These are phyloP conservation scores for Otis tarda DNA, from an alignment of 2,113 vertebrate genomes.

Conservation along the genomic window DNA sequence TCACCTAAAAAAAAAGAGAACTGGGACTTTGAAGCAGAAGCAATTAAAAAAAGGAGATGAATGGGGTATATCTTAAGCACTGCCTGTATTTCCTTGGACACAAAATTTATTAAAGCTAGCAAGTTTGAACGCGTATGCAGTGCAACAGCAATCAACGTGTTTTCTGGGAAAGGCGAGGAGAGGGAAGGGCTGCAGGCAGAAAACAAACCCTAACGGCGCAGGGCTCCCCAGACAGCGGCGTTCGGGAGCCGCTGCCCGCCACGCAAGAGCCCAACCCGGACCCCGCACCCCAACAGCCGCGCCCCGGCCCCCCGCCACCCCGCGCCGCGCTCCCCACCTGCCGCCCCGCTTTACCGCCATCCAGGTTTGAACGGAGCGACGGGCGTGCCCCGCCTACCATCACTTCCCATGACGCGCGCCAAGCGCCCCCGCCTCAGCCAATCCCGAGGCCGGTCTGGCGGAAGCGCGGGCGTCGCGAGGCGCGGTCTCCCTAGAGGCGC, in stretches of 20 bases:
- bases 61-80: rapidly evolving
- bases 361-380: constrained; percentile 11
- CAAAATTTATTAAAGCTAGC: background rate
- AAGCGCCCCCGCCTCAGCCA: background rate
- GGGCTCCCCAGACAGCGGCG: background rate
- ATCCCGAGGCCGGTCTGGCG: background rate
- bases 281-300: background rate
- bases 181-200: background rate
- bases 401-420: rapidly evolving
- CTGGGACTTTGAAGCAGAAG: background rate
- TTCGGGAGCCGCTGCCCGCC: too few relatives aligned
- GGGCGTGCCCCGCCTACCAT: rapidly evolving
- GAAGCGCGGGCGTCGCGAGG: rapidly evolving
- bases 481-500: rapidly evolving
- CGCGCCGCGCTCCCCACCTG: background rate
- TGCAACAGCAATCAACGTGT: rapidly evolving
- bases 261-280: too few relatives aligned
- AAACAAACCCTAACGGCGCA: background rate
- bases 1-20: background rate
- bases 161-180: background rate
- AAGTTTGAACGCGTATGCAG: rapidly evolving
- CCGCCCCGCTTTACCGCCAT: constrained; percentile 23
- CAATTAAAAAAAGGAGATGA: rapidly evolving
- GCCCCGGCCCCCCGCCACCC: too few relatives aligned
- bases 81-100: rapidly evolving